These are phyloP conservation scores for Sapajus apella DNA, from an alignment of 2,113 vertebrate species.

Conservation along the genomic window DNA sequence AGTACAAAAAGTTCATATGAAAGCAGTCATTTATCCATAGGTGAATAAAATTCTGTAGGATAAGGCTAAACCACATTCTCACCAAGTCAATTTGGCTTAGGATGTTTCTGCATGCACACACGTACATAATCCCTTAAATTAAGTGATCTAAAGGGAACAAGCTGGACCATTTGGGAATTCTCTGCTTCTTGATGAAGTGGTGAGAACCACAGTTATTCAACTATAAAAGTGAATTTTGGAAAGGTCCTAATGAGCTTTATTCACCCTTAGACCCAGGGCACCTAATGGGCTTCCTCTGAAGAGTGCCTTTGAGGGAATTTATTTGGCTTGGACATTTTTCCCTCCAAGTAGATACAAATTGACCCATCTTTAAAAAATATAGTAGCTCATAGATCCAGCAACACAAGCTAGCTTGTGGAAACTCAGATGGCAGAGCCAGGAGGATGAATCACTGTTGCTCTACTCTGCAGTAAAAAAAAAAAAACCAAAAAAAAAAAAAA, in stretches of 20 bases:
- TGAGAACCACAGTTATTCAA: neutral
- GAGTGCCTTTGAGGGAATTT: neutral
- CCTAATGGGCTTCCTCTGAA: neutral
- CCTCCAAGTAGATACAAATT: neutral
- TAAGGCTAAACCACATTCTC: neutral
- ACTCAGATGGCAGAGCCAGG: neutral
- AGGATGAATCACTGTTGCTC: rapidly evolving
- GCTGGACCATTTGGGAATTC: neutral
- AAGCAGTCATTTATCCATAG: neutral
- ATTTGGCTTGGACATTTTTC: neutral
- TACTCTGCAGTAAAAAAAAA: neutral
- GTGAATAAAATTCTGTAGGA: neutral
- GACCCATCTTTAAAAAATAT: neutral
- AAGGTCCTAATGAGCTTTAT: constrained; percentile 6
- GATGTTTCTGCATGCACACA: neutral
- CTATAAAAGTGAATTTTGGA: neutral
- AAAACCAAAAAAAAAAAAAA: no score
- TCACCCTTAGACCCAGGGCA: neutral
- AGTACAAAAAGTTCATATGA: neutral
- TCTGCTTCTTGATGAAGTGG: neutral
- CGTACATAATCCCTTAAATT: neutral
- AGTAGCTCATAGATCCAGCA: neutral
- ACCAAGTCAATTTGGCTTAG: neutral
- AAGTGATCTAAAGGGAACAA: neutral
- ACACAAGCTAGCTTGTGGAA: neutral